Percentiles rank a stretch among this genome's conserved stretches.
These are phyloP conservation scores for Thamnophis sirtalis DNA, from an alignment of 2,113 vertebrate species.

Conservation along the genomic window DNA sequence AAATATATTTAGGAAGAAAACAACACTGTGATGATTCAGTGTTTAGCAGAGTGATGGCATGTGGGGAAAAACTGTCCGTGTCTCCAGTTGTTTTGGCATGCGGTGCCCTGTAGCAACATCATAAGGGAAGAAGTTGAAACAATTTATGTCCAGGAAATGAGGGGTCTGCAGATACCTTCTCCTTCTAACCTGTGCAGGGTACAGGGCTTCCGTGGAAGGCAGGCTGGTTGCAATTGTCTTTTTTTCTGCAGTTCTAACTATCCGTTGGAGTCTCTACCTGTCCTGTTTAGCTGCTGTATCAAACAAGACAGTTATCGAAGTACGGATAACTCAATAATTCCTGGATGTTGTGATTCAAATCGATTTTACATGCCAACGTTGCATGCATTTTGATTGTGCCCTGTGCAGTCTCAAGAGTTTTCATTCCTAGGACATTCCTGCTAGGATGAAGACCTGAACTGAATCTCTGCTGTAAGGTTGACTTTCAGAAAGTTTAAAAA, in stretches of 20 bases:
- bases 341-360: conserved; percentile 26
- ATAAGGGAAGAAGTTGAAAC: not conserved
- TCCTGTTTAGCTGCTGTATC: not conserved
- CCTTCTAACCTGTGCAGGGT: not conserved
- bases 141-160: not conserved
- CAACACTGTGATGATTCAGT: not conserved
- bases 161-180: not conserved
- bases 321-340: not conserved
- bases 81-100: not conserved
- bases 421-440: not conserved
- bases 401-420: not conserved
- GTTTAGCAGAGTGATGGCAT: not conserved
- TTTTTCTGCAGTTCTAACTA: not conserved
- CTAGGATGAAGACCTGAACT: not conserved
- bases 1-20: not conserved
- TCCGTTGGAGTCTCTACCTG: not conserved
- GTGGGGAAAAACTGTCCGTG: not conserved
- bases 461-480: not conserved
- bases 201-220: not conserved
- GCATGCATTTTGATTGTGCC: conserved; percentile 20
- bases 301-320: not conserved
- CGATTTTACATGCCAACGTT: conserved; percentile 5
- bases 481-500: not conserved
- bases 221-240: not conserved
- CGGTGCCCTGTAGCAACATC: not conserved